Base-by-base conservation (phyloP, 2,113 vertebrate species). In the Oncorhynchus mykiss region DNA sequence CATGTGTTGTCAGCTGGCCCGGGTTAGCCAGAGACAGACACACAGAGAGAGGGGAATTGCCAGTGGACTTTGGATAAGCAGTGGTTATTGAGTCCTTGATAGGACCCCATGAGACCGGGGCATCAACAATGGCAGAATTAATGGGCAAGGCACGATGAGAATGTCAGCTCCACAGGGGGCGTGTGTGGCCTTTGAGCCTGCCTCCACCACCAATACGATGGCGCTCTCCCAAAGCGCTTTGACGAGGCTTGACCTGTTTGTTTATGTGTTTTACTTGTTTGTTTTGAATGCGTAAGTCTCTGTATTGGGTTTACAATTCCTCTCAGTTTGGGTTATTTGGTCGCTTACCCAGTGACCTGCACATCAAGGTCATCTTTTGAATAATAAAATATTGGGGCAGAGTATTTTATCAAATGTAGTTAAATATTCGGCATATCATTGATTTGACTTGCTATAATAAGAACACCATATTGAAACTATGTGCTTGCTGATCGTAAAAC, bases 111-210 rank as follows among this genome's bases (percentile, higher is more conserved):
- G 92, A 91, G 91, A 91, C 89, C 92, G 66, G 82, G 80, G 85
- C 79, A 88, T 81, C 90, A 93, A 94, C 93, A 94, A 93, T 93
- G 82, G 91, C 89, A 85, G 90, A 92, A 93, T 93, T 93, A 93
- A 92, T 90, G 92, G 87, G 84, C 87, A 91, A 92, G 92, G 90
- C 89, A 87, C 90, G 88, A 91, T 89, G 91, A 93, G 92, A 92
- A 93, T 93, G 92, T 93, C 93, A 94, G 88, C 89, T 75, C 89
- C 73, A 83, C 84, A 18, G 92, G 92, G 31, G 77, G 87, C 81
- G 79, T 83, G 77, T 84, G 84, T 88, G 89, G 89, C 90, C 91
- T 90, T 90, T 92, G 91, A 89, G 90, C 80, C 78, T 84, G 82
- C 88, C 87, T 87, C 89, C 84, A 85, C 88, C 83, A 77, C 88